phyloP scores from a whole-genome alignment of 2,797 vertebrate genomes.

The Tapera naevia region DNA sequence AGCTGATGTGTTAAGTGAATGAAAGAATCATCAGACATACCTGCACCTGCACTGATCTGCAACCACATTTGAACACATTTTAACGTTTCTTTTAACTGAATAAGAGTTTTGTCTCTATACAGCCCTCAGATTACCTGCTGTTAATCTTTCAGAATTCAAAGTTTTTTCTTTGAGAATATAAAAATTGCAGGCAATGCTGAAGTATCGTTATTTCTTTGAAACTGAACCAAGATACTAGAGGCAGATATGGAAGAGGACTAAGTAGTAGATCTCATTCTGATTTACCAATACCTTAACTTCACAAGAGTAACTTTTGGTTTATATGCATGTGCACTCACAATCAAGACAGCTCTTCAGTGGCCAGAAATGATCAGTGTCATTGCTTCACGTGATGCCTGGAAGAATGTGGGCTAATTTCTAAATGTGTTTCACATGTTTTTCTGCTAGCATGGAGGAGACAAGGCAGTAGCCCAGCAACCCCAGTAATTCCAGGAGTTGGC shows the following conservation, averaged over 20 bases:
- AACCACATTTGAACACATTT: background rate
- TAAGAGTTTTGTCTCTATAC: background rate
- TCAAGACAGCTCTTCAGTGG: background rate
- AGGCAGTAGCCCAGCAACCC: background rate
- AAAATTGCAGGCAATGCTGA: background rate
- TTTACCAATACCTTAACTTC: background rate
- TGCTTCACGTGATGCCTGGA: background rate
- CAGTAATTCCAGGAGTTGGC: background rate
- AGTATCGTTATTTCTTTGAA: background rate
- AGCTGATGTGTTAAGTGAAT: background rate
- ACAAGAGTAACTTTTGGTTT: background rate
- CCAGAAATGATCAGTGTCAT: background rate
- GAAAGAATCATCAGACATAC: accelerated
- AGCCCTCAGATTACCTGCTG: background rate
- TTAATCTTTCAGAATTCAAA: background rate
- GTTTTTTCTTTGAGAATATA: background rate
- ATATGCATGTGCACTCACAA: background rate
- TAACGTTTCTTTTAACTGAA: background rate
- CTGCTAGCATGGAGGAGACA: background rate
- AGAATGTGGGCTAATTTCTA: background rate
- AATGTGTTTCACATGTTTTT: background rate
- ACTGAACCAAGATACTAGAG: background rate
- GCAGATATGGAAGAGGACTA: background rate
- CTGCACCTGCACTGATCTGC: background rate
- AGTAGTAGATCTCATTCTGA: background rate